phyloP scores from a whole-genome alignment of 2,797 vertebrate species.

The Artibeus jamaicensis region DNA sequence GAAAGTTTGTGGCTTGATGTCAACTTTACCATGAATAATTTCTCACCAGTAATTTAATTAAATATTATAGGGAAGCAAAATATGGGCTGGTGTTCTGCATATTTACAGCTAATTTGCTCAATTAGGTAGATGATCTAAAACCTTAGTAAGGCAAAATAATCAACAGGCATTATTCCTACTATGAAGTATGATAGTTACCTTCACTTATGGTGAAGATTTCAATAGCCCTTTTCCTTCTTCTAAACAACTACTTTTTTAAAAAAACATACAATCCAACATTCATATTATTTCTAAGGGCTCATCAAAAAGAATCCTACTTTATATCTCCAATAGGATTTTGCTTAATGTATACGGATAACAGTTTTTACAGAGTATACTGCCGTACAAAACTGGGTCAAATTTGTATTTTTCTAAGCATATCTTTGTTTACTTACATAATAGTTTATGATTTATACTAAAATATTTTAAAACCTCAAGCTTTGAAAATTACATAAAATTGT shows the following conservation, averaged over 20 bases:
- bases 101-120: conserved; percentile 40
- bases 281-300: neutral
- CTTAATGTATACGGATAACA: neutral
- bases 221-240: neutral
- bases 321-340: neutral
- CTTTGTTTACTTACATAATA: neutral
- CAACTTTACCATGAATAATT: conserved; percentile 16
- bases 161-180: neutral
- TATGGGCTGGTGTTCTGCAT: neutral
- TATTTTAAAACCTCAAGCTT: neutral
- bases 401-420: neutral
- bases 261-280: neutral
- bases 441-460: neutral
- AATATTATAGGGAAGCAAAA: conserved; percentile 37
- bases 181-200: neutral
- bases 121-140: conserved; percentile 15
- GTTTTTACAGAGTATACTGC: neutral
- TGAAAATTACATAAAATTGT: neutral
- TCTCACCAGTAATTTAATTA: neutral
- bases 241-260: conserved; percentile 2
- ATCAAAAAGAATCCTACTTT: neutral
- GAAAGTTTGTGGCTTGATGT: neutral
- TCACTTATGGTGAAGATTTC: neutral
- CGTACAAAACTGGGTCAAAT: neutral
- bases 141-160: conserved; percentile 26